A percentile compares a stretch with the other conserved stretches of the same genome.
Conservation (phyloP, 1,140 invertebrate genomes). For the Sitophilus oryzae region DNA sequence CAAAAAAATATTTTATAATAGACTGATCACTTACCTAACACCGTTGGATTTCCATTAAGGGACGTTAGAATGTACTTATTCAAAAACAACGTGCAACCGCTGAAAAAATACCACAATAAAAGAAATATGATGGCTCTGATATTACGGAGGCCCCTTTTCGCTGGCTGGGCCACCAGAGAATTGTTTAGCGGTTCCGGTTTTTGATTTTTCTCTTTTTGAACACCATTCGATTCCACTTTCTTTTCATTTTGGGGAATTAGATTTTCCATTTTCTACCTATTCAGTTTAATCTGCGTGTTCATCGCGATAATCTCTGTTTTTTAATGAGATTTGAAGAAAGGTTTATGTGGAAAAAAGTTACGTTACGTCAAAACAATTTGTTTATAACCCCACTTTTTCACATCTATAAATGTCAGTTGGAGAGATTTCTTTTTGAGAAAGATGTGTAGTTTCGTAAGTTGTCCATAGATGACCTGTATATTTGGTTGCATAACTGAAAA, state of each 20-base stretch:
- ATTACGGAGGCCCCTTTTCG: constrained; percentile 51
- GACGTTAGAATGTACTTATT: constrained; percentile 80
- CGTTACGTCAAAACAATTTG: constrained; percentile 1
- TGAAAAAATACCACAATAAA: constrained; percentile 72
- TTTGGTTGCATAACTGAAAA: too few species aligned
- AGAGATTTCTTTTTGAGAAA: too few species aligned
- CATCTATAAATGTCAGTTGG: constrained; percentile 4
- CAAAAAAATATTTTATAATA: neutral
- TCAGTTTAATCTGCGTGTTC: neutral
- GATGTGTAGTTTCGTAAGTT: too few species aligned
- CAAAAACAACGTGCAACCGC: constrained; percentile 71
- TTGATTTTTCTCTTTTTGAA: constrained; percentile 12
- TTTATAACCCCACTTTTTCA: neutral
- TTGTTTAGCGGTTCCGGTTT: constrained; percentile 1
- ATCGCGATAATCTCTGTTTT: neutral
- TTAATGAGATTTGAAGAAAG: neutral
- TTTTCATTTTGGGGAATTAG: constrained; percentile 8
- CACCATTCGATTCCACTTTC: constrained; percentile 16
- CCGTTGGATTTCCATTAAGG: constrained; percentile 69
- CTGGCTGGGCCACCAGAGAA: neutral
- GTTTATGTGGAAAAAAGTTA: neutral
- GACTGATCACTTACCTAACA: constrained; percentile 58
- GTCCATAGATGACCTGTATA: too few species aligned
- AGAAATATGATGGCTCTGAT: constrained; percentile 63
- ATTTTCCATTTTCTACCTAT: constrained; percentile 13